Evolutionary conservation across 1,140 invertebrate genomes (phyloP).

Genomic region (Zaprionus gabonicus): DNA sequence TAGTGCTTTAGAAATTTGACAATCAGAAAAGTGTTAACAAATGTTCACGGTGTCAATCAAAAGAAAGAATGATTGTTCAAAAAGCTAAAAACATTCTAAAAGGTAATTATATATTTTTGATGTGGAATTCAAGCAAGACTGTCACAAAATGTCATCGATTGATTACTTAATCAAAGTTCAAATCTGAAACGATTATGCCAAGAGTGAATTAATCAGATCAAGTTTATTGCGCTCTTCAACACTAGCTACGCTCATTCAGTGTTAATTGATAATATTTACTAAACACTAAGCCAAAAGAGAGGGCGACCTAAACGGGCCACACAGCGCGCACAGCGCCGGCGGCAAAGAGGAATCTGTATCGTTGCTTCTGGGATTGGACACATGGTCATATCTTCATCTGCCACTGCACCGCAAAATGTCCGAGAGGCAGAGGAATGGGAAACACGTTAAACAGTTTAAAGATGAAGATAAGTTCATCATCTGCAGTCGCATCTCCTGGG

Average conservation of each 20-base stretch:
- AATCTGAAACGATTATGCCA: not conserved
- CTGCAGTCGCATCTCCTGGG: slow-evolving; percentile 6
- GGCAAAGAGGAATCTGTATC: slow-evolving; percentile 1
- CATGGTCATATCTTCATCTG: slow-evolving; percentile 51
- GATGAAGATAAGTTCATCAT: slow-evolving; percentile 78
- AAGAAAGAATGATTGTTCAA: no score
- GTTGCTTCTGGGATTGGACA: slow-evolving; percentile 30
- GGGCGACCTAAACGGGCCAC: not conserved
- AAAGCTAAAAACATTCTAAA: no score
- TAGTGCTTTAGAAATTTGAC: no score
- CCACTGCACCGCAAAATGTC: slow-evolving; percentile 56
- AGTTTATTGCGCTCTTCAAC: not conserved
- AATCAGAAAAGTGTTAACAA: no score
- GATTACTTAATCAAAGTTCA: not conserved
- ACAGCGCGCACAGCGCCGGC: slow-evolving; percentile 22
- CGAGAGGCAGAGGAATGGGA: slow-evolving; percentile 24
- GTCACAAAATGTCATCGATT: no score
- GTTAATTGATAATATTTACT: slow-evolving; percentile 77
- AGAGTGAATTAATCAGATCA: not conserved
- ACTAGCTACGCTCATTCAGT: slow-evolving; percentile 34
- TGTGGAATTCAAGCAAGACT: no score
- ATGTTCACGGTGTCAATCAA: no score
- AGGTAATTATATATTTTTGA: no score
- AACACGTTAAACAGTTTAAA: slow-evolving; percentile 59
- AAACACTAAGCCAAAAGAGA: slow-evolving; percentile 53